phyloP scores from a whole-genome alignment of 2,888 invertebrate species.

The Dugesia japonica region DNA sequence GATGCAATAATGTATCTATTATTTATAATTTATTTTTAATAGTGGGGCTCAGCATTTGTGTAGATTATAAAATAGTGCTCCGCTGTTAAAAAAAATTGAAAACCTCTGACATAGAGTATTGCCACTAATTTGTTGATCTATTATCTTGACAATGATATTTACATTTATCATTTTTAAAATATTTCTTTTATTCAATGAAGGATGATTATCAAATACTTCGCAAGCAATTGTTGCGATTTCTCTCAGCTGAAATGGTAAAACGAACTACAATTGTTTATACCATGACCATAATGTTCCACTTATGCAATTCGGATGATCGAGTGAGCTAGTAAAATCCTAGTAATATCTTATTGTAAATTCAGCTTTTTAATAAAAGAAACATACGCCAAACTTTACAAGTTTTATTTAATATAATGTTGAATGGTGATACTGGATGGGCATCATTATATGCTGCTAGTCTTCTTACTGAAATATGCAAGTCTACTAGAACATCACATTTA shows the following conservation, averaged over 20 bases:
- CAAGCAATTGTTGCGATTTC: conserved; percentile 5
- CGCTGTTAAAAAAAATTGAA: too few relatives aligned
- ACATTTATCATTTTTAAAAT: too few relatives aligned
- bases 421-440: conserved; percentile 17
- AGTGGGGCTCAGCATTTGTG: too few relatives aligned
- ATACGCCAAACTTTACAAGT: conserved; percentile 20
- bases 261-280: not conserved
- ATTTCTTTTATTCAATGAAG: too few relatives aligned
- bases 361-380: conserved; percentile 15
- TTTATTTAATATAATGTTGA: not conserved
- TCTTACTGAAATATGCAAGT: conserved; percentile 1
- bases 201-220: conserved; percentile 2
- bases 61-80: too few relatives aligned
- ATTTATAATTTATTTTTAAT: too few relatives aligned
- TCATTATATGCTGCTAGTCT: conserved; percentile 11
- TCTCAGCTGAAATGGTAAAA: not conserved
- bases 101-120: too few relatives aligned
- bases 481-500: not conserved
- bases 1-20: too few relatives aligned
- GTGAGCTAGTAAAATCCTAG: not conserved
- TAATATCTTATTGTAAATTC: not conserved
- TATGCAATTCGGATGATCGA: not conserved
- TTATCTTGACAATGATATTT: too few relatives aligned
- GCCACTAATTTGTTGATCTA: too few relatives aligned
- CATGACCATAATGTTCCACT: conserved; percentile 17